phyloP scores from a whole-genome alignment of 1,140 invertebrate genomes.

The Phenacoccus solenopsis region DNA sequence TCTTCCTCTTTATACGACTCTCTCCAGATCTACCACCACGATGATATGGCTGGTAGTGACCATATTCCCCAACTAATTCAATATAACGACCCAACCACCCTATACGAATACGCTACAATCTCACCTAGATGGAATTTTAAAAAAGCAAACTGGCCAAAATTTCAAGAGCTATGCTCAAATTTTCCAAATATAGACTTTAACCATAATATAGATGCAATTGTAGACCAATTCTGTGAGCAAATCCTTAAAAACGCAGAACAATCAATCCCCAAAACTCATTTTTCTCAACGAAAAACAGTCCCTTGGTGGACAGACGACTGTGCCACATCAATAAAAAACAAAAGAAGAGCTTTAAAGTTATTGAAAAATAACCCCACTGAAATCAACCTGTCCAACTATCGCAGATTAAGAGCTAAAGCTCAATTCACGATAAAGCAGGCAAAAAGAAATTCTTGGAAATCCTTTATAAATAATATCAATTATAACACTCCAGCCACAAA shows the following conservation, averaged over 20 bases:
- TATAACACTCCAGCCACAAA: too few relatives aligned
- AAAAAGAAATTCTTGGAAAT: conserved; percentile 15
- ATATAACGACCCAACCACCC: not conserved
- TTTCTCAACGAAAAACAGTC: not conserved
- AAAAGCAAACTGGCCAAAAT: conserved; percentile 3
- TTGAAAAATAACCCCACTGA: not conserved
- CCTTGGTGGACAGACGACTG: conserved; percentile 9
- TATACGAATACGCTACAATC: not conserved
- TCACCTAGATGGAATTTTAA: not conserved
- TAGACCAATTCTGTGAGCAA: not conserved
- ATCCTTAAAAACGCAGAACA: not conserved
- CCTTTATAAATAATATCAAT: not conserved
- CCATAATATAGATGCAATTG: conserved; percentile 8
- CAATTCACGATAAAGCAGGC: not conserved
- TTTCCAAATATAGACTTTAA: not conserved
- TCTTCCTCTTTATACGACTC: not conserved
- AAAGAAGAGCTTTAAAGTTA: not conserved
- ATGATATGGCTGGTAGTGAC: conserved; percentile 9
- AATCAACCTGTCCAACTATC: not conserved
- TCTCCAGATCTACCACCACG: not conserved
- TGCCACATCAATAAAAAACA: not conserved
- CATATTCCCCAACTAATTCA: not conserved
- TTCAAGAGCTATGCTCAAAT: conserved; percentile 1
- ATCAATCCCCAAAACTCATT: conserved; percentile 6
- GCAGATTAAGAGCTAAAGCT: not conserved